A percentile compares a stretch with the other conserved stretches of the same genome.
phyloP scores from a whole-genome alignment of 2,113 vertebrate genomes.

The Periophthalmus modestus region DNA sequence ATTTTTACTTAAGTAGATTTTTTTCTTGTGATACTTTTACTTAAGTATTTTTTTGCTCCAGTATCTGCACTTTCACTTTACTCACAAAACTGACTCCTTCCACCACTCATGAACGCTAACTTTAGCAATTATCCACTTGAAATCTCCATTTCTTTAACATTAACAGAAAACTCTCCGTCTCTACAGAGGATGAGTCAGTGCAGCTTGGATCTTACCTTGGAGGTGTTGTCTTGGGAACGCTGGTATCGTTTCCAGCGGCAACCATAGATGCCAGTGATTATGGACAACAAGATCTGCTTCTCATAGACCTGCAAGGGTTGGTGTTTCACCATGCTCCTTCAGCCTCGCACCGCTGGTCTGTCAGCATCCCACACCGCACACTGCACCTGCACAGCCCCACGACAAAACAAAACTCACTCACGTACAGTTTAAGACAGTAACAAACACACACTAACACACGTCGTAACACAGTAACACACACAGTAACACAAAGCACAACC shows the following conservation, averaged over 20 bases:
- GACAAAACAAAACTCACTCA: not conserved
- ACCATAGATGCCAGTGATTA: conserved; percentile 95
- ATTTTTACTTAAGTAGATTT: no score
- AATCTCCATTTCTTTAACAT: no score
- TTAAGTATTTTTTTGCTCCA: no score
- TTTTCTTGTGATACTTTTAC: no score
- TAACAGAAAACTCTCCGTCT: no score
- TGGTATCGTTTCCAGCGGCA: conserved; percentile 99
- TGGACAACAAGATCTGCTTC: conserved; percentile 94
- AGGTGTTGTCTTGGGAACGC: conserved; percentile 95
- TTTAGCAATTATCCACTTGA: no score
- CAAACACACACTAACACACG: no score
- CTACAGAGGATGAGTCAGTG: not conserved
- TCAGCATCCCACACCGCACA: conserved; percentile 85
- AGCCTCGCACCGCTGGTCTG: conserved; percentile 57
- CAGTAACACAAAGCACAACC: not conserved
- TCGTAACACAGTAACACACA: not conserved
- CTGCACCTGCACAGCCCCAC: conserved; percentile 60
- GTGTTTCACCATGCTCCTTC: conserved; percentile 98
- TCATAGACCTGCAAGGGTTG: conserved; percentile 98
- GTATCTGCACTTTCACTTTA: no score
- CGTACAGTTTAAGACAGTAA: no score
- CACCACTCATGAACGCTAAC: no score
- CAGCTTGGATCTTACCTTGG: conserved; percentile 78
- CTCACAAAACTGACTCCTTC: no score